phyloP scores from a whole-genome alignment of 2,797 vertebrate species.

The Alca torda region DNA sequence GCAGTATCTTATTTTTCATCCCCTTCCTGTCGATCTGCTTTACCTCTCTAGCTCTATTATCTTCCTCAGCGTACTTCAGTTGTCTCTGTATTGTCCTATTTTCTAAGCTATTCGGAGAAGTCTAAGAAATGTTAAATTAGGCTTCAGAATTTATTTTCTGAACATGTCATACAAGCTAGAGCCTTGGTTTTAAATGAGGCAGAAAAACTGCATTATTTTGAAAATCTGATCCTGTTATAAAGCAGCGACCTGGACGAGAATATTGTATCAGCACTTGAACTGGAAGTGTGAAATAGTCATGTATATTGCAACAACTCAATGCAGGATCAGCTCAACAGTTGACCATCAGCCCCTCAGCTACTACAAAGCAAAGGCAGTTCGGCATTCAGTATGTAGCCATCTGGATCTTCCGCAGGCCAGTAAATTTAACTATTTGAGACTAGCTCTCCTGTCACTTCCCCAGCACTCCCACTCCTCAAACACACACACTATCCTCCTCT shows the following conservation, averaged over 20 bases:
- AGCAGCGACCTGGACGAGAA: not conserved
- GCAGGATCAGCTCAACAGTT: fast-evolving
- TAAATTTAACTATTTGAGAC: not conserved
- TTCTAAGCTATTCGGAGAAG: not conserved
- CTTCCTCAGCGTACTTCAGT: not conserved
- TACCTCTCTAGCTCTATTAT: not conserved
- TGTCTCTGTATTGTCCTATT: not conserved
- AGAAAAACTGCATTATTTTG: not conserved
- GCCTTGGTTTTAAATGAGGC: not conserved
- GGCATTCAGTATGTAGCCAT: fast-evolving
- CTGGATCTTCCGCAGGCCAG: not conserved
- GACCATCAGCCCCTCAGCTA: not conserved
- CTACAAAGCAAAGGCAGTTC: not conserved
- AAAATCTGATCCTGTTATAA: not conserved
- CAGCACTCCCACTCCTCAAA: not conserved
- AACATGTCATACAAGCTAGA: not conserved
- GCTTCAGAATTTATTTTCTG: not conserved
- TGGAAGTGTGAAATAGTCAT: not conserved
- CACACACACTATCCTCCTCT: not conserved
- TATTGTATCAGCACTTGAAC: not conserved
- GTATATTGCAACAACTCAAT: not conserved
- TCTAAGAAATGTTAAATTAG: not conserved
- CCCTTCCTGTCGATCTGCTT: not conserved
- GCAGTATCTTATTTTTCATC: not conserved
- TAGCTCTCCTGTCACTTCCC: not conserved